Base-by-base conservation (phyloP, 2,888 invertebrate genomes). In the Lapara coniferarum region DNA sequence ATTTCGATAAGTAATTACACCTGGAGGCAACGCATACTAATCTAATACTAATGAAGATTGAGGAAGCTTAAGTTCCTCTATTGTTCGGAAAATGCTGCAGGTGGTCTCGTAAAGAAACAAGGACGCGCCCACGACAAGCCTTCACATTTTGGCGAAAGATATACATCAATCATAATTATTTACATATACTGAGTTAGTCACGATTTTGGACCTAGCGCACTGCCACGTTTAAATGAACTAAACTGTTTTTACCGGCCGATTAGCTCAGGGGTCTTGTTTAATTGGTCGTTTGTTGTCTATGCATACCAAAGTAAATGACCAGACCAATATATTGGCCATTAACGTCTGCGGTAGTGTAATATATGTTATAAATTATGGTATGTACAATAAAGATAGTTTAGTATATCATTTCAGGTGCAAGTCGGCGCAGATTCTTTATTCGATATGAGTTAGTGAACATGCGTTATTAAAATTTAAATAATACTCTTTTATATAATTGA, bases 91-190 rank as follows among this genome's bases (percentile, higher is more conserved):
- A 69, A 69, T 70, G 52, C 77, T 78, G 74, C 69, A 67, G 69
- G 69, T 70, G 69, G 69, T 70, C 74, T 75, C 67, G 66, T 76
- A 75, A 73, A 67, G 74, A 75, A 77, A 78, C 81, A 81, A 84
- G 79, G 82, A 80, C 82, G 77, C 81, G 75, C 80, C 81, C 81
- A 81, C 76, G 71, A 73, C 79, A 79, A 78, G 75, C 78, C 79
- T 82, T 79, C 76, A 80, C 81, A 84, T 82, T 87, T 86, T 80
- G 83, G 79, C 81, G 78, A 85, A 84, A 82, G 83, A 84, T 82
- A 81, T 76, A 78, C 83, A 89, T 89, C 89, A 83, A 88, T 89
- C 89, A 88, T 86, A 84, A 86, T 83, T 86, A 88, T 87, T 88
- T 85, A 82, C 85, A 85, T 86, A 84, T 81, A 79, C 80, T 77